Base-by-base conservation (phyloP, 2,888 invertebrate genomes). In the Tridacna gigas region DNA sequence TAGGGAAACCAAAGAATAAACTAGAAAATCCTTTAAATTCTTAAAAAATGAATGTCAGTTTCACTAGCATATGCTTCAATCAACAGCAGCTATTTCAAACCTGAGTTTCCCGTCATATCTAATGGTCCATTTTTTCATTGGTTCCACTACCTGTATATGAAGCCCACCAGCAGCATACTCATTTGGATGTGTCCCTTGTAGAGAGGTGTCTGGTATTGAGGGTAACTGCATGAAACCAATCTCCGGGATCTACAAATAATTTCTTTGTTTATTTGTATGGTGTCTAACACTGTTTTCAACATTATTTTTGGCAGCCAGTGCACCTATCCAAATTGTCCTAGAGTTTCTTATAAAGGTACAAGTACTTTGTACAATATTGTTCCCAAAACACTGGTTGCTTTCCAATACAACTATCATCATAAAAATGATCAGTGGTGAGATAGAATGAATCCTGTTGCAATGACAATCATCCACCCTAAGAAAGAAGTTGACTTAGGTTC, bases 111-210 rank as follows among this genome's bases (percentile, higher is more conserved):
- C 97, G 66, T 96, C 96, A 93, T 96, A 98, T 4, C 95, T 94
- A 0, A 97, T 91, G 22, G 95, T 96, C 97, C 97, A 98, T 65
- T 95, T 95, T 90, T 96, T 96, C 97, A 98, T 97, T 0, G 97
- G 96, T 80, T 96, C 96, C 0, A 97, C 94, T 0, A 97, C 97
- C 25, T 96, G 96, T 61, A 97, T 96, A 63, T 95, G 95, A 63
- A 97, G 95, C 0, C 97, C 97, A 88, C 96, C 97, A 0, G 97
- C 97, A 0, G 96, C 96, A 66, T 84, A 88, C 86, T 95, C 95
- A 26, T 96, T 95, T 7, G 91, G 80, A 13, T 87, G 76, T 9
- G 95, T 93, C 12, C 89, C 91, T n/a, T 80, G 66, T 25, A 96
- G 96, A 86, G 96, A 96, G 18, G 97, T 97, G 90, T 97, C 97